A percentile compares a stretch with the other conserved stretches of the same genome.
These are phyloP conservation scores for Syngnathus floridae DNA, from an alignment of 2,113 vertebrate species.

Conservation along the genomic window DNA sequence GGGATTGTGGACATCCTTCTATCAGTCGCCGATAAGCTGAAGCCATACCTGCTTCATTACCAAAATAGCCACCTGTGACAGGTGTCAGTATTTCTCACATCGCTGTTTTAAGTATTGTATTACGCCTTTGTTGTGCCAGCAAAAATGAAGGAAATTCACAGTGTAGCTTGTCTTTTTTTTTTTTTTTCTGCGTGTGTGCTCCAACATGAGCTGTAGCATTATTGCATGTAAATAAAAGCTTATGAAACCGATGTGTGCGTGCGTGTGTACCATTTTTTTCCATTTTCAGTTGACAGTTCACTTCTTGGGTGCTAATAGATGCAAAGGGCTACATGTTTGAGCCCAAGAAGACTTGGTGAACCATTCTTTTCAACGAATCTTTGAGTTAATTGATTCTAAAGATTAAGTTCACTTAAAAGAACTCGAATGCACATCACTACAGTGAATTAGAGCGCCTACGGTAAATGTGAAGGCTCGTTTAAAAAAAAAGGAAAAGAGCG, in stretches of 20 bases:
- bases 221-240: conserved; percentile 78
- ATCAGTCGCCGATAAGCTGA: conserved; percentile 66
- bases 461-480: too few relatives aligned
- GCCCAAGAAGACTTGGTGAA: too few relatives aligned
- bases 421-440: too few relatives aligned
- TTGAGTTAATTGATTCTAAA: too few relatives aligned
- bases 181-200: conserved; percentile 6
- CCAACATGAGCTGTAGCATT: conserved; percentile 69
- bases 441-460: too few relatives aligned
- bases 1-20: conserved; percentile 63
- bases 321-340: too few relatives aligned
- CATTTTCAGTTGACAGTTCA: too few relatives aligned
- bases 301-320: too few relatives aligned
- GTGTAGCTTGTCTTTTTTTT: conserved; percentile 37
- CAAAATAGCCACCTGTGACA: conserved; percentile 52
- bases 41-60: conserved; percentile 59
- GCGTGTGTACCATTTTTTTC: neutral
- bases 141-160: conserved; percentile 69
- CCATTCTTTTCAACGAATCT: too few relatives aligned
- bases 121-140: conserved; percentile 43
- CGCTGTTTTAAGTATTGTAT: conserved; percentile 34
- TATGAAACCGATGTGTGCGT: conserved; percentile 44
- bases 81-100: conserved; percentile 48
- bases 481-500: too few relatives aligned
- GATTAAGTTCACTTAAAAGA: too few relatives aligned